Conservation (phyloP, 2,113 vertebrate genomes). For the Apeltes quadracus region DNA sequence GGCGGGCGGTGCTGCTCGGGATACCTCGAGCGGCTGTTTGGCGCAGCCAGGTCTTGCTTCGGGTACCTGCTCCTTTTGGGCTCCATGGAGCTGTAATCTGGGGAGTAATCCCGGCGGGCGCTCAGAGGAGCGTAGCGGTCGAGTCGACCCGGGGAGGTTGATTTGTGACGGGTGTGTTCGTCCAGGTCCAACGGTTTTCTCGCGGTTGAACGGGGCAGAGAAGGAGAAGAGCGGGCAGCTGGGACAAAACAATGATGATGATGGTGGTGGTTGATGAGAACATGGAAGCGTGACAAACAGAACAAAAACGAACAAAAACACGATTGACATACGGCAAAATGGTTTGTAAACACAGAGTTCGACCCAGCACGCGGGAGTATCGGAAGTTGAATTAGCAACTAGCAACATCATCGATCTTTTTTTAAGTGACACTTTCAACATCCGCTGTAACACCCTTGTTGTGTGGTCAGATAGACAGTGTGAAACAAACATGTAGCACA, state of each 20-base stretch:
- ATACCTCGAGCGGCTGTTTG: slow-evolving; percentile 45
- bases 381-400: slow-evolving; percentile 12
- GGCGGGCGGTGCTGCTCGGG: slow-evolving; percentile 41
- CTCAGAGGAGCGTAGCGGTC: slow-evolving; percentile 35
- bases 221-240: slow-evolving; percentile 9
- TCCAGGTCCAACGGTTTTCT: slow-evolving; percentile 60
- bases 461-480: background rate
- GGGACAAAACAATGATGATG: slow-evolving; percentile 25
- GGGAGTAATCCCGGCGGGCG: slow-evolving; percentile 52
- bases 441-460: background rate
- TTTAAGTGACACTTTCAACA: too few relatives aligned
- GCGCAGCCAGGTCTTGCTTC: slow-evolving; percentile 60
- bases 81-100: slow-evolving; percentile 63
- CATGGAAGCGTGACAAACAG: slow-evolving; percentile 52
- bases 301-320: slow-evolving; percentile 27
- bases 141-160: slow-evolving; percentile 42
- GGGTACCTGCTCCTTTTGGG: slow-evolving; percentile 63
- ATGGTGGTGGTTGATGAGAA: slow-evolving; percentile 38
- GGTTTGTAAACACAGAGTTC: slow-evolving; percentile 69
- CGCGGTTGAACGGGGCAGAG: slow-evolving; percentile 49
- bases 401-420: too few relatives aligned
- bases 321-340: slow-evolving; percentile 33
- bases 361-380: slow-evolving; percentile 24
- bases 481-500: background rate
- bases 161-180: slow-evolving; percentile 49